Conservation (phyloP, 2,797 vertebrate genomes). For the Chromis chromis region DNA sequence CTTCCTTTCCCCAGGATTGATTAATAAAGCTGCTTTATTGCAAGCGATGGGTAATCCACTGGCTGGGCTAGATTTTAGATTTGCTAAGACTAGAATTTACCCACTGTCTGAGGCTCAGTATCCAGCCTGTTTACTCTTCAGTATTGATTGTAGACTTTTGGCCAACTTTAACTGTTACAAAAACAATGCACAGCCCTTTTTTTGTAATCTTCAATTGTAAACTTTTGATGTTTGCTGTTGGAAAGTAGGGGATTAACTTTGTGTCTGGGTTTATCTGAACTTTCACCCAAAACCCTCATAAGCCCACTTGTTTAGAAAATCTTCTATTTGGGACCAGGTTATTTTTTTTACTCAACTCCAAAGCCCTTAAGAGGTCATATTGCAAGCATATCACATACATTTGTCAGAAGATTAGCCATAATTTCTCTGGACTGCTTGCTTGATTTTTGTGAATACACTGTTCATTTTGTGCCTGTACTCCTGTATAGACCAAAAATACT, state of each 20-base stretch:
- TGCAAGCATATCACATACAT: not conserved
- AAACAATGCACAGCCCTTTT: conserved; percentile 12
- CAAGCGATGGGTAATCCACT: conserved; percentile 31
- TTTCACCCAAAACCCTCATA: not conserved
- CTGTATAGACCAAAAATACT: no score
- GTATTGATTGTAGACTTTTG: conserved; percentile 48
- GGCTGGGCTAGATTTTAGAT: conserved; percentile 39
- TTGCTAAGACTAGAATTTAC: conserved; percentile 42
- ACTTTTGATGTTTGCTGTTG: not conserved
- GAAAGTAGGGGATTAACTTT: not conserved
- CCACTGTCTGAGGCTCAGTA: conserved; percentile 29
- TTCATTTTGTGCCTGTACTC: not conserved
- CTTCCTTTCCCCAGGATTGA: conserved; percentile 12
- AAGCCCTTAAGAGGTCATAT: not conserved
- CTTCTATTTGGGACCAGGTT: not conserved
- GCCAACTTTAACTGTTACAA: conserved; percentile 17
- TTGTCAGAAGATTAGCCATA: no score
- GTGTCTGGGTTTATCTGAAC: conserved; percentile 6
- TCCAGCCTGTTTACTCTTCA: conserved; percentile 36
- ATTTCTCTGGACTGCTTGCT: not conserved
- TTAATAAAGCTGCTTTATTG: conserved; percentile 39
- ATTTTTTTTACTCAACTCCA: not conserved
- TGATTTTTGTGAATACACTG: not conserved
- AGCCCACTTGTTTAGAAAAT: not conserved
- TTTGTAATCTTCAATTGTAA: conserved; percentile 8